Evolutionary conservation across 2,113 vertebrate genomes (phyloP).

Genomic region (Rhipidura dahli): DNA sequence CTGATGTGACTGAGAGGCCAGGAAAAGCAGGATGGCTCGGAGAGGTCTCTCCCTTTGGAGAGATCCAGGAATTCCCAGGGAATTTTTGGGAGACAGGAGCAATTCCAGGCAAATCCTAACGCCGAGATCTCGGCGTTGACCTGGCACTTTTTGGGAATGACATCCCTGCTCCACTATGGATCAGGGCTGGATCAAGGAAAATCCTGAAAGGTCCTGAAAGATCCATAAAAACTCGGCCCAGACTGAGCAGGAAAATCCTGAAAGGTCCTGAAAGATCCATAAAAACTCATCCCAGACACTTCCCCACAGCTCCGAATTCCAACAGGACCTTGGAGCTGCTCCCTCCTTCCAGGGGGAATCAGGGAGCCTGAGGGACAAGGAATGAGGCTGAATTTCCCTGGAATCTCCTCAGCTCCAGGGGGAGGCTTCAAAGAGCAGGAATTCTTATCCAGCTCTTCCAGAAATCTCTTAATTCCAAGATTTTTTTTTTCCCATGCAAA

Average conservation of each 20-base stretch:
- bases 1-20: not conserved
- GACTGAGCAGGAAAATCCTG: too few species aligned
- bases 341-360: not conserved
- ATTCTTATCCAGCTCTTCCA: not conserved
- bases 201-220: too few species aligned
- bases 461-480: not conserved
- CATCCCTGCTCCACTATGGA: not conserved
- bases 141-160: not conserved
- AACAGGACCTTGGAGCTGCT: not conserved
- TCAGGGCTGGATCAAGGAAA: not conserved
- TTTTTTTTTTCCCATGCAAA: not conserved
- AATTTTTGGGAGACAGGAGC: not conserved
- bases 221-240: too few species aligned
- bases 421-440: not conserved
- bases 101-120: not conserved
- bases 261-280: too few species aligned
- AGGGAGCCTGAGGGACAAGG: not conserved
- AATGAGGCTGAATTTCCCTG: not conserved
- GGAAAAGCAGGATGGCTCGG: not conserved
- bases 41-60: not conserved
- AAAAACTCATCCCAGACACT: not conserved
- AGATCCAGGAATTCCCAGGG: not conserved
- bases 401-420: not conserved
- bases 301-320: not conserved
- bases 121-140: not conserved